Base-by-base conservation (phyloP, 2,797 vertebrate species). In the Gymnopithys bicolor region DNA sequence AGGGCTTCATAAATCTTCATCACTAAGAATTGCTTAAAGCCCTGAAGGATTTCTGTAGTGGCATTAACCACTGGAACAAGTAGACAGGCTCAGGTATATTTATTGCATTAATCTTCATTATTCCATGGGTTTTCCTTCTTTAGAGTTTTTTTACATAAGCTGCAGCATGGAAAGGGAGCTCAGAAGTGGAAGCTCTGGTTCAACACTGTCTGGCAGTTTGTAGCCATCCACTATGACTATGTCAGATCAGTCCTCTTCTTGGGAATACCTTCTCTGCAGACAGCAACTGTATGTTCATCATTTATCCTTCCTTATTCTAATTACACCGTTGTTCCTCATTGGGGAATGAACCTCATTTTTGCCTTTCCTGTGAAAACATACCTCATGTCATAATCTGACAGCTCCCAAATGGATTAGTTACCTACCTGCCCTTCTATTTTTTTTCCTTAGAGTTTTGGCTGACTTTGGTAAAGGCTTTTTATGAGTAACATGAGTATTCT, bases 1-100 rank as follows among this genome's bases (percentile, higher is more conserved):
- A 89, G 89, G 82, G 62, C 84, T 95, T 89, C 84, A 92, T 97
- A 95, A 96, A 94, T 93, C 92, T 94, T 95, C 79, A 92, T 87
- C 87, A 78, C 35, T 56, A 62, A 52, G 73, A 78, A 86, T 23
- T 93, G 66, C 87, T 85, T 86, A 75, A 92, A 95, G 69, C 51
- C 85, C 66, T 87, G 43, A 87, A 94, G 87, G 51, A 35, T 91
- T 96, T 87, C 69, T 93, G 28, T 63, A 71, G 55, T 86, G 89
- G 46, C 83, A 84, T 89, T 93, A 94, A 87, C 53, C 53, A 69
- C 66, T 91, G 81, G 71, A 94, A 84, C 39, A 89, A 71, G 69
- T 69, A 78, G 91, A 92, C 73, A 91, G 58, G 35, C 66, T 95
- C 55, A 66, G 87, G 73, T 93, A 75, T 86, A 85, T 92, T 95